A percentile compares a stretch with the other conserved stretches of the same genome.
Evolutionary conservation across 2,888 invertebrate species (phyloP).

Genomic region (Sarcophaga rosellei): DNA sequence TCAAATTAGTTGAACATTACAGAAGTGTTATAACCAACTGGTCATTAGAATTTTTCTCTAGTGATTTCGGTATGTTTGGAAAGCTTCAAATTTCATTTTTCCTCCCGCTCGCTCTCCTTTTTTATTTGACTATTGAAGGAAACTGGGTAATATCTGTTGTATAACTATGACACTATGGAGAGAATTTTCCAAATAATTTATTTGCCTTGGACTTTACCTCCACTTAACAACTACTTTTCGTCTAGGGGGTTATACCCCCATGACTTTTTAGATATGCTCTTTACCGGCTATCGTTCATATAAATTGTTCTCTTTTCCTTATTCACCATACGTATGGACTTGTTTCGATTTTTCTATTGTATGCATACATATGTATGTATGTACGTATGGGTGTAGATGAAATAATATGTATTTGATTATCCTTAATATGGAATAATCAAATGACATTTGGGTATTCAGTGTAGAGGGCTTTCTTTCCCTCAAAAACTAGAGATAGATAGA

Average conservation of each 20-base stretch:
- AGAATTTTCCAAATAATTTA: too few relatives aligned
- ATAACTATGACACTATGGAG: too few relatives aligned
- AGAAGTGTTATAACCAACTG: constrained; percentile 16
- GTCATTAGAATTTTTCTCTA: constrained; percentile 50
- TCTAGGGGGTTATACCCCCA: background rate
- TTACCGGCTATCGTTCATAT: background rate
- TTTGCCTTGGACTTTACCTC: constrained; percentile 17
- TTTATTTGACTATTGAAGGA: too few relatives aligned
- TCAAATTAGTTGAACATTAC: constrained; percentile 65
- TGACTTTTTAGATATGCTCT: too few relatives aligned
- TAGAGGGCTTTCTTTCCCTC: background rate
- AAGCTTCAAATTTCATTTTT: constrained; percentile 21
- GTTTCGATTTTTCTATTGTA: background rate
- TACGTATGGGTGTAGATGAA: constrained; percentile 26
- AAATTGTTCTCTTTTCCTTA: constrained; percentile 13
- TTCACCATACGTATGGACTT: background rate
- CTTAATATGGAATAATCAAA: background rate
- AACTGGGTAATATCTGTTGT: too few relatives aligned
- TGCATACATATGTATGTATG: too few relatives aligned
- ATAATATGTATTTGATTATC: constrained; percentile 64
- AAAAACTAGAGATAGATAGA: too few relatives aligned
- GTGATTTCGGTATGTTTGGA: constrained; percentile 38
- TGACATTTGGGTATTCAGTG: background rate
- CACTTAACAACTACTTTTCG: background rate
- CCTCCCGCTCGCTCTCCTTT: constrained; percentile 4